Percentiles rank a stretch among this genome's conserved stretches.
Evolutionary conservation across 2,797 vertebrate genomes (phyloP).

Genomic region (Coracias cyanogaster): DNA sequence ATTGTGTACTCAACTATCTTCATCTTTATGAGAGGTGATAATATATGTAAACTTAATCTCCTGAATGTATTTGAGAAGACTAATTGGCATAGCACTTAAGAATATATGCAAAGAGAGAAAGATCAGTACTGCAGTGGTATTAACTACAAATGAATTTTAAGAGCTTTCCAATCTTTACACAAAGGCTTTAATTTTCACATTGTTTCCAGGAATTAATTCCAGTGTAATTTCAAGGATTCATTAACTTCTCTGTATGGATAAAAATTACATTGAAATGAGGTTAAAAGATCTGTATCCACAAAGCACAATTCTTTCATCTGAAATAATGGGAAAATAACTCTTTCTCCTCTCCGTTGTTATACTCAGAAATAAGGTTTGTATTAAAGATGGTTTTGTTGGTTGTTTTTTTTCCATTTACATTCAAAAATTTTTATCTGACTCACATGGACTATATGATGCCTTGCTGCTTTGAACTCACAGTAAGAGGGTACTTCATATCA

Average conservation of each 20-base stretch:
- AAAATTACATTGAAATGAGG: background rate
- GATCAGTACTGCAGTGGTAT: background rate
- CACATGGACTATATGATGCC: too few relatives aligned
- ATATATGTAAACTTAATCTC: background rate
- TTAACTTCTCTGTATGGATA: background rate
- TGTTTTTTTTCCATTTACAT: too few relatives aligned
- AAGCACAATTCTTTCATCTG: background rate
- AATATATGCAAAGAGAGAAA: background rate
- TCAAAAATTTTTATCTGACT: too few relatives aligned
- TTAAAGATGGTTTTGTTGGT: too few relatives aligned
- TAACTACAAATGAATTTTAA: background rate
- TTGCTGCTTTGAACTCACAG: too few relatives aligned
- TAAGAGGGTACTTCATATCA: too few relatives aligned
- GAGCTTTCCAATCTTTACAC: background rate
- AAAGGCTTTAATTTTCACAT: background rate
- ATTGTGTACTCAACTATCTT: background rate
- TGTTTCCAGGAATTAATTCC: background rate
- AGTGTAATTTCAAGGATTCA: background rate
- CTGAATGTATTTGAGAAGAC: background rate
- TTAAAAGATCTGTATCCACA: background rate
- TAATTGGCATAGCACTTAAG: background rate
- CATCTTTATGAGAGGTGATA: background rate
- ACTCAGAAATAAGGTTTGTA: too few relatives aligned
- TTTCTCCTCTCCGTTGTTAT: too few relatives aligned
- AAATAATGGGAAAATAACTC: background rate